These are phyloP conservation scores for Anomalospiza imberbis DNA, from an alignment of 2,797 vertebrate species.

Conservation along the genomic window DNA sequence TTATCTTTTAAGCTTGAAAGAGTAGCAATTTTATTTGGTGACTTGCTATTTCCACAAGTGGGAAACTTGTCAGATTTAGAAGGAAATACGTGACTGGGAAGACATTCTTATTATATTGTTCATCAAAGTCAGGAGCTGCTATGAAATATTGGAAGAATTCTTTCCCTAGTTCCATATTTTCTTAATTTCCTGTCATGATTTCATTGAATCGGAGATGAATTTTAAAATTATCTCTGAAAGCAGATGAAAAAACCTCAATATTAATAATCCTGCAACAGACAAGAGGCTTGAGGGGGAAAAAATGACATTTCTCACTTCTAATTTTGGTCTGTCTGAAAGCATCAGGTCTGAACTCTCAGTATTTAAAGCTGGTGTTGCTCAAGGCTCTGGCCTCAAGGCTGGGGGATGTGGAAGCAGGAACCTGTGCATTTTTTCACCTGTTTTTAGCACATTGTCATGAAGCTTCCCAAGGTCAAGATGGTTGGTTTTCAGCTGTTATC, in stretches of 20 bases:
- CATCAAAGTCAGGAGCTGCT: background rate
- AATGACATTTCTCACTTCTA: background rate
- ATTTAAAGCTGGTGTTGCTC: background rate
- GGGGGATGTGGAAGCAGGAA: background rate
- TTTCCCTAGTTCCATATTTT: background rate
- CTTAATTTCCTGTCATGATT: constrained; percentile 3
- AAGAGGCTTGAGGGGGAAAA: background rate
- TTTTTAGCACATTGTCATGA: constrained; percentile 48
- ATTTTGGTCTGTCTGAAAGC: background rate
- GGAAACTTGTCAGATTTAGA: background rate
- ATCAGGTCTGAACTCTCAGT: background rate
- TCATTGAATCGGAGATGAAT: background rate
- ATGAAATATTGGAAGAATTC: background rate
- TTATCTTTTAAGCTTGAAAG: background rate
- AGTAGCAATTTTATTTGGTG: background rate
- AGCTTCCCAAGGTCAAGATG: constrained; percentile 51
- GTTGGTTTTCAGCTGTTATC: constrained; percentile 64
- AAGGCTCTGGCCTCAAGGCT: background rate
- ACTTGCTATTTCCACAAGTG: background rate
- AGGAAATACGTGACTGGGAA: background rate
- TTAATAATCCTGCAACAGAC: background rate
- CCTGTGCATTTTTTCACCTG: constrained; percentile 38
- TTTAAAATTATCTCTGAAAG: background rate
- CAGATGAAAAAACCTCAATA: background rate
- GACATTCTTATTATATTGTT: background rate